Evolutionary conservation across 2,113 vertebrate genomes (phyloP), one percentile per base, ranked within the genome.

Genomic region (Pedetes capensis): DNA sequence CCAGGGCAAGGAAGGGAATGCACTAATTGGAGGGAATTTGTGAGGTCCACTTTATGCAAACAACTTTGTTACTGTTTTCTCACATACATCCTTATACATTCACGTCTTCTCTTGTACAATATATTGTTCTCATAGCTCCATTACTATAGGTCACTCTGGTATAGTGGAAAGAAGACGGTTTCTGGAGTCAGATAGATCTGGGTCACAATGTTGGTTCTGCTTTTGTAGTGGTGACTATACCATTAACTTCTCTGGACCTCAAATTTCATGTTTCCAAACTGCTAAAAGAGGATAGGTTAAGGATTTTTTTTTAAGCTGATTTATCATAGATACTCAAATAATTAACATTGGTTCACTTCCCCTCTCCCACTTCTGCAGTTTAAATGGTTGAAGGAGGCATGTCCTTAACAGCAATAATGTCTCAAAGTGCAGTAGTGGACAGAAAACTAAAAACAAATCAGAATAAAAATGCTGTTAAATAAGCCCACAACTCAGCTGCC

Each of bases 181-280:
- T 88, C 82, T 57, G 8, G 23, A 61, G 68, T 87, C 91, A 63
- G n/a, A 55, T 12, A 79, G 42, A 75, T 29, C 17, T 44, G 55
- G 5, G 8, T 55, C 68, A 39, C 3, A 42, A 42, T 8, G 32
- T 66, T 83, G 5, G 39, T 39, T 88, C 44, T 79, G 25, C 29
- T 39, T 86, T 71, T 87, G 51, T 44, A 89, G 20, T 75, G 91
- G 17, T 87, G 55, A 32, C 63, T 59, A 57, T 7, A 71, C 22
- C 37, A 72, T 76, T 72, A 95, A 83, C 71, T 87, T 66, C 59
- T 68, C 80, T 92, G 27, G 92, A 87, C 23, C 39, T 84, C 80
- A 76, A 69, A 61, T 84, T 80, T 66, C 49, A 53, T 23, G 47
- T 95, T 61, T 92, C 23, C 39, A 80, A 95, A 82, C 76, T 71